Conservation (phyloP, 2,797 vertebrate species). For the Rallus crepitans region DNA sequence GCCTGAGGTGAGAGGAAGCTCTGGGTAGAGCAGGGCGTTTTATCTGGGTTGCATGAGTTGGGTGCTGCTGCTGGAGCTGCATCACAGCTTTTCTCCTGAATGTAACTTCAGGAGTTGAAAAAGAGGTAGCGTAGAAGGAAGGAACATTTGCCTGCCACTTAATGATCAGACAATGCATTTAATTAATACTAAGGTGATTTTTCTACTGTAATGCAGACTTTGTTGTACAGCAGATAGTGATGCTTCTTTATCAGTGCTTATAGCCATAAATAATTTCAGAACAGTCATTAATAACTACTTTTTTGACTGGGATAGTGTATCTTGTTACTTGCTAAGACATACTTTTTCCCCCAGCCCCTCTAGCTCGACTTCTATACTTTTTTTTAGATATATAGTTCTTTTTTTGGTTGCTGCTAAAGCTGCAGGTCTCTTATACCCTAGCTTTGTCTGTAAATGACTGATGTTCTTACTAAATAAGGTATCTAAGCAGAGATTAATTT, state of each 20-base stretch:
- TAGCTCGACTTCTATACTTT: not conserved
- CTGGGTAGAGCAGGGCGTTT: rapidly evolving
- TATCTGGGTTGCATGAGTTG: not conserved
- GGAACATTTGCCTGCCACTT: not conserved
- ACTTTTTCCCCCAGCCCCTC: not conserved
- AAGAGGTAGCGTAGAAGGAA: not conserved
- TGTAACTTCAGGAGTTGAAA: not conserved
- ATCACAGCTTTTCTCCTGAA: not conserved
- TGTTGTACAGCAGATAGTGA: not conserved
- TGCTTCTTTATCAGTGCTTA: not conserved
- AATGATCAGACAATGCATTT: not conserved
- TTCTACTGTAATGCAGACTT: not conserved
- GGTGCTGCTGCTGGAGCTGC: not conserved
- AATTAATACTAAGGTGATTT: not conserved
- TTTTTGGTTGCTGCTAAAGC: not conserved
- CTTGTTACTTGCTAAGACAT: not conserved
- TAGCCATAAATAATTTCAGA: not conserved
- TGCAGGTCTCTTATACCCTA: not conserved
- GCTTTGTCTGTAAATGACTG: not conserved
- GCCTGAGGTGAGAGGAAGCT: not conserved
- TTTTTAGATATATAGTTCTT: not conserved
- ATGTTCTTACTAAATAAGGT: not conserved
- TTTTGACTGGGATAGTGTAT: not conserved
- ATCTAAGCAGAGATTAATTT: not conserved
- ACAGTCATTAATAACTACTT: not conserved